Base-by-base conservation (phyloP, 2,888 invertebrate genomes). In the Drosophila formosana region DNA sequence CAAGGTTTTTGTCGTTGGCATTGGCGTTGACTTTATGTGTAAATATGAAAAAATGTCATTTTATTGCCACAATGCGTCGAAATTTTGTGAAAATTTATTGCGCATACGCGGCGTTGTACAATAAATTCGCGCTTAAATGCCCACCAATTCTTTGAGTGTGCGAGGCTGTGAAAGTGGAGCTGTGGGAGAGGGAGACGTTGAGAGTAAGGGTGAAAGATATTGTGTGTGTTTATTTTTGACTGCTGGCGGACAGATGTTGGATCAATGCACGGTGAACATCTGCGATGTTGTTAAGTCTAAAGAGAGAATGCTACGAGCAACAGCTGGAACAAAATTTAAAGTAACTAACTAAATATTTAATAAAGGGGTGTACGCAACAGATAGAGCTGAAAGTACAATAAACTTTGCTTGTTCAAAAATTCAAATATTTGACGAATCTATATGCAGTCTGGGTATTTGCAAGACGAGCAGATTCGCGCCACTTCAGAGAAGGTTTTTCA, bases 41-140 rank as follows among this genome's bases (percentile, higher is more conserved):
- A 88, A 88, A 85, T 85, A 85, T 88, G 86, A 88, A 85, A 85
- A 83, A 85, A 82, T 83, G 62, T 72, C 83, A 83, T 82, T 88
- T 85, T 83, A 83, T 85, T 85, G 85, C 81, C 81, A 83, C 81
- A 85, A 79, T 75, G 83, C 81, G 83, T 88, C 66, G 88, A 85
- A 88, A 88, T 88, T 82, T 80, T 70, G 83, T 83, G 83, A 64
- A 67, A 85, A 85, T 85, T 85, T 83, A 85, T 85, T 78, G 81
- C 80, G 88, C 80, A 85, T 85, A 76, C 83, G 83, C 78, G 72
- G 72, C 81, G 66, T 69, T 72, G 73, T 72, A 85, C 81, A 85
- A 85, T 82, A 85, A 85, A 88, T 85, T 79, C 75, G 71, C 72
- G 68, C 77, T 86, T 81, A 68, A 79, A 71, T 80, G 80, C 82